phyloP scores from a whole-genome alignment of 2,797 vertebrate genomes.

The Muscicapa striata region DNA sequence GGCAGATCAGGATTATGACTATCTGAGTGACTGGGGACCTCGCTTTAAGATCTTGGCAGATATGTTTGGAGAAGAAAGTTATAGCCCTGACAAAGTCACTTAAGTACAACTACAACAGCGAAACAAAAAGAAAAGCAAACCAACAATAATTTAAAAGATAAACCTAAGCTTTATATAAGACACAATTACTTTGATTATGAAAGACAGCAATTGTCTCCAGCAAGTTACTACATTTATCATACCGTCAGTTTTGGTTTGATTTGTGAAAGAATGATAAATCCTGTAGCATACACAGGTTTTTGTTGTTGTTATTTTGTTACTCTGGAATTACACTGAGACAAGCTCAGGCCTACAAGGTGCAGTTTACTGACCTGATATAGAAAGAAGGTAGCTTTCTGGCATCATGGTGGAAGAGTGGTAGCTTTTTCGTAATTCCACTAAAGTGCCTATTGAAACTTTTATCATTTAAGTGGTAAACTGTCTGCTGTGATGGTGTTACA shows the following conservation, averaged over 20 bases:
- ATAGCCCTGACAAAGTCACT: conserved; percentile 79
- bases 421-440: conserved; percentile 85
- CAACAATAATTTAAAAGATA: conserved; percentile 42
- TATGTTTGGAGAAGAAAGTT: conserved; percentile 90
- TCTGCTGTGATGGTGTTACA: conserved; percentile 70
- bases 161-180: conserved; percentile 70
- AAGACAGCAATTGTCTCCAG: conserved; percentile 67
- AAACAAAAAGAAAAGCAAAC: conserved; percentile 36
- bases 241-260: conserved; percentile 71
- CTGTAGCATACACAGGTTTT: conserved; percentile 49
- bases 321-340: conserved; percentile 77
- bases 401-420: conserved; percentile 80
- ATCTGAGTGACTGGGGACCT: conserved; percentile 95
- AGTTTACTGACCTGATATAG: conserved; percentile 70
- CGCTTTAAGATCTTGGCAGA: conserved; percentile 95
- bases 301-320: conserved; percentile 69
- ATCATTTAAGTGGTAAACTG: conserved; percentile 71
- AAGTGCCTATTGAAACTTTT: conserved; percentile 84
- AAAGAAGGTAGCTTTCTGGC: conserved; percentile 76
- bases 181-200: conserved; percentile 63
- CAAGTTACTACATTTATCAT: conserved; percentile 76
- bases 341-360: conserved; percentile 76
- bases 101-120: conserved; percentile 28
- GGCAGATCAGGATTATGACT: conserved; percentile 91
- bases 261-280: conserved; percentile 51